phyloP scores from a whole-genome alignment of 2,797 vertebrate genomes.

The Cyclura pinguis region DNA sequence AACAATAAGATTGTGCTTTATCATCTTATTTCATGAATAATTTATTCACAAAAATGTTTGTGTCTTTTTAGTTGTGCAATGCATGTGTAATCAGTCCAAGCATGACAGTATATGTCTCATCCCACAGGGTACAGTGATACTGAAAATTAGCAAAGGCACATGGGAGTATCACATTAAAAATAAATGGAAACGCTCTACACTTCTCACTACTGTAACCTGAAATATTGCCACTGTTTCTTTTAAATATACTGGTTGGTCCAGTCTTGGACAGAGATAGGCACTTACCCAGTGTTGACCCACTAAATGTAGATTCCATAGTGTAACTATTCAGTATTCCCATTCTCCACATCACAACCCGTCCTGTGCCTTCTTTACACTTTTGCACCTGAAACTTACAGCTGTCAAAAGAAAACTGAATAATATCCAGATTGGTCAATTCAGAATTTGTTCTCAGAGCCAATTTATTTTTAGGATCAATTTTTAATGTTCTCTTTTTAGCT shows the following conservation, averaged over 20 bases:
- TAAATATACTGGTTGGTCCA: background rate
- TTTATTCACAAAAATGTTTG: background rate
- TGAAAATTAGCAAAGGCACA: background rate
- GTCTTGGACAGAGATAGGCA: background rate
- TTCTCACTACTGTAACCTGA: background rate
- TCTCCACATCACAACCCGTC: conserved; percentile 92
- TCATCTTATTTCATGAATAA: background rate
- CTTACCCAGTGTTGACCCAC: conserved; percentile 91
- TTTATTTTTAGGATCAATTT: background rate
- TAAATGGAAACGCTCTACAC: background rate
- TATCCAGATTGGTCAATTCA: rapidly evolving
- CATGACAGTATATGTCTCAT: background rate
- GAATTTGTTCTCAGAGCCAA: background rate
- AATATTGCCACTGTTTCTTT: background rate
- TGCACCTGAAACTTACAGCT: conserved; percentile 95
- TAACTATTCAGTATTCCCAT: conserved; percentile 93
- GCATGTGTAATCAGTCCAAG: background rate
- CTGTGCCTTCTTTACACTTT: conserved; percentile 92
- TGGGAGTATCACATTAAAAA: background rate
- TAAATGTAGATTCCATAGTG: conserved; percentile 93
- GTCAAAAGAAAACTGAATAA: conserved; percentile 88
- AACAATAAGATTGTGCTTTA: background rate
- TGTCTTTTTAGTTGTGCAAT: background rate
- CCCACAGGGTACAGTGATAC: background rate
- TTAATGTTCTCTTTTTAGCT: too few species aligned